Base-by-base conservation (phyloP, 1,140 invertebrate genomes). In the Scaptomyza graminum region DNA sequence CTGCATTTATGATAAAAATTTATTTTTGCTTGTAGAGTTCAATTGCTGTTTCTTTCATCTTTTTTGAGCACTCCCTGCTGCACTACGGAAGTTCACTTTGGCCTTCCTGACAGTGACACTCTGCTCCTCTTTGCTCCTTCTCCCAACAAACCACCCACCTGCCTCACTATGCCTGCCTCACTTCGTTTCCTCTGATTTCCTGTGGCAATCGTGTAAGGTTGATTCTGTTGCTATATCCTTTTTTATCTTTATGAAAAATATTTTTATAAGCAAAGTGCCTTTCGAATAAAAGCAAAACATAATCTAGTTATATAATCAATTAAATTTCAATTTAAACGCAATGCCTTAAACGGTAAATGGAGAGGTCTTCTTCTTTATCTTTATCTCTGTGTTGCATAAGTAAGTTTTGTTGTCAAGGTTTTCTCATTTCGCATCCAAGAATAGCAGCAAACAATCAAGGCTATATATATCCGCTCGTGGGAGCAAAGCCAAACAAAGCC, bases 1-100 rank as follows among this genome's bases (percentile, higher is more conserved):
- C 31, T 56, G 61, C 16, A 70, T 74, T 60, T 66, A 52, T 67
- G 61, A 74, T 67, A 65, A 68, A 70, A 70, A 76, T 66, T n/a
- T 49, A 67, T 49, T 49, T 57, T 31, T 71, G 47, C 37, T 47
- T 46, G 54, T 44, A 9, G 9, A 59, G 52, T 71, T 71, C 68
- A 46, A 70, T 57, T 52, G 25, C 11, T 51, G 47, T 16, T 37
- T 54, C 46, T 50, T 66, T 69, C 28, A 57, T 37, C 37, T 64
- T 47, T 16, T 16, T 37, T 4, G 7, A 12, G 37, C 37, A 22
- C 37, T 39, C 11, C 34, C n/a, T n/a, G n/a, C 34, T 11, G 64
- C 54, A 13, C 16, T 31, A 18, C 73, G 73, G 73, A 75, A 75
- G 73, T 61, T 71, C 22, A n/a, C 43, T 65, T 66, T 56, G 65